A percentile compares a stretch with the other conserved stretches of the same genome.
Conservation (phyloP, 2,797 vertebrate genomes). For the Phalanger gymnotis region DNA sequence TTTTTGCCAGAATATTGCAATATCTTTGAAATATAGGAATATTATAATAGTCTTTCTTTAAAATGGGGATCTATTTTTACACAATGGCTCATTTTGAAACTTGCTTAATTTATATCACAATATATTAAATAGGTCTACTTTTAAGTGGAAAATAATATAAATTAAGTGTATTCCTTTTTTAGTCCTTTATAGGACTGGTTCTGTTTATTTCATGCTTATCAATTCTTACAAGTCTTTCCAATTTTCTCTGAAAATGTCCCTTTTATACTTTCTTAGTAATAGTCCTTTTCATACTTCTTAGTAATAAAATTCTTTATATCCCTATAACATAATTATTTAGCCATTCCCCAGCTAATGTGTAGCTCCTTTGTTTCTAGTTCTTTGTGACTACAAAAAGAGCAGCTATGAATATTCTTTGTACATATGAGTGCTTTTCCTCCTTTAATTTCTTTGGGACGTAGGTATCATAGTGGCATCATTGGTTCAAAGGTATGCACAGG, state of each 20-base stretch:
- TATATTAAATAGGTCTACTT: constrained; percentile 42
- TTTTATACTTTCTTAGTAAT: background rate
- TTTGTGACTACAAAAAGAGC: background rate
- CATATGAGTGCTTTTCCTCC: background rate
- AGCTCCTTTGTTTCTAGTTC: background rate
- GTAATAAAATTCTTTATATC: background rate
- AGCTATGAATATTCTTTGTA: background rate
- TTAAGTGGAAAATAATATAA: constrained; percentile 31
- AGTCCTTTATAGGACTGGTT: background rate
- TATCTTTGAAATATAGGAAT: constrained; percentile 49
- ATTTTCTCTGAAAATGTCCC: background rate
- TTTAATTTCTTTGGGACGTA: background rate
- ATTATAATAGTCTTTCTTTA: constrained; percentile 57
- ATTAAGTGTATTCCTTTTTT: background rate
- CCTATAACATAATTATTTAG: background rate
- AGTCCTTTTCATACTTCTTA: no score
- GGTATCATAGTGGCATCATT: background rate
- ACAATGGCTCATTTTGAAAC: background rate
- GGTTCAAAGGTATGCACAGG: background rate
- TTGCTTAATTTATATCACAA: constrained; percentile 49
- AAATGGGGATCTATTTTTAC: background rate
- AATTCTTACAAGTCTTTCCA: background rate
- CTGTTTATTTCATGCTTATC: background rate
- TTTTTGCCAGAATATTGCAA: constrained; percentile 44
- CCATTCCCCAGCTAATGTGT: background rate